These are phyloP conservation scores for Xiphorhynchus elegans DNA, from an alignment of 2,113 vertebrate genomes.

Conservation along the genomic window DNA sequence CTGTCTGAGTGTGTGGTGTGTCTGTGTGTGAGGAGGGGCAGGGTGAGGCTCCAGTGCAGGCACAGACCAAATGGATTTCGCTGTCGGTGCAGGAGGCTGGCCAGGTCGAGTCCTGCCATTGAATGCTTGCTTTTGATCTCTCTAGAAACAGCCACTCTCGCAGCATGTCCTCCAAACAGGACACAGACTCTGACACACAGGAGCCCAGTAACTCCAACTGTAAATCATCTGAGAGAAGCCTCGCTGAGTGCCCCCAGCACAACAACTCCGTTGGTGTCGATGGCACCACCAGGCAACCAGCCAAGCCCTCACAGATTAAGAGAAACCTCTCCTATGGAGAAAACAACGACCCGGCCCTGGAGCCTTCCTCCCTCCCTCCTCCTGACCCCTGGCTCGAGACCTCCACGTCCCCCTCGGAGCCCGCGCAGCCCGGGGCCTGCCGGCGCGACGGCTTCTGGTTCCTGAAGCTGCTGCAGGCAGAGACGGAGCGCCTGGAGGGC, in stretches of 20 bases:
- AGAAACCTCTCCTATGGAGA: constrained; percentile 97
- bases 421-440: constrained; percentile 80
- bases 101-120: background rate
- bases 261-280: constrained; percentile 82
- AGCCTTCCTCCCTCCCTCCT: constrained; percentile 94
- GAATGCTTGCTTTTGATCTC: constrained; percentile 16
- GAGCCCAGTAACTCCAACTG: constrained; percentile 82
- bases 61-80: constrained; percentile 39
- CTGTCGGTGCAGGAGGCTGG: background rate
- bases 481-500: constrained; percentile 94
- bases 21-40: constrained; percentile 37
- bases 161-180: constrained; percentile 95
- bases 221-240: constrained; percentile 89
- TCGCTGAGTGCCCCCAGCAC: constrained; percentile 86
- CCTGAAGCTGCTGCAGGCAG: constrained; percentile 95
- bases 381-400: constrained; percentile 97
- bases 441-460: constrained; percentile 97
- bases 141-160: constrained; percentile 87
- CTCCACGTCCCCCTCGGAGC: constrained; percentile 77
- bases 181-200: constrained; percentile 92
- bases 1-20: constrained; percentile 60
- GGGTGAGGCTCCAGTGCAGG: constrained; percentile 59
- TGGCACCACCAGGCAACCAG: constrained; percentile 82
- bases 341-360: constrained; percentile 91
- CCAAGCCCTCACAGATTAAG: constrained; percentile 92